Conservation (phyloP, 2,888 invertebrate species). For the Megalurothrips usitatus region DNA sequence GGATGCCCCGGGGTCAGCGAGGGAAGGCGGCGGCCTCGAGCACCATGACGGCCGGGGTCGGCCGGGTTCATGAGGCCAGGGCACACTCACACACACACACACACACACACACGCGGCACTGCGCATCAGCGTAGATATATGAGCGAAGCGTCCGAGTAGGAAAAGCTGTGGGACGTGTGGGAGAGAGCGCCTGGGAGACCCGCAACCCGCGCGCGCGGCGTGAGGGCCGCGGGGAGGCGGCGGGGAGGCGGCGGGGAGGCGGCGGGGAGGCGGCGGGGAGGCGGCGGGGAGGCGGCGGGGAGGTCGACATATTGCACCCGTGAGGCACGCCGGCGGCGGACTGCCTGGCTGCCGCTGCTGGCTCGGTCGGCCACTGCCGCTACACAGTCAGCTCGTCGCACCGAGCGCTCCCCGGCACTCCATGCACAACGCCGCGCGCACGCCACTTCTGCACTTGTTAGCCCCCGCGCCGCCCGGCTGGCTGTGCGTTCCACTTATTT, state of each 20-base stretch:
- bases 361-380: too few relatives aligned
- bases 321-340: background rate
- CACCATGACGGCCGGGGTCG: background rate
- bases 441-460: too few relatives aligned
- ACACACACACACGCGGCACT: background rate
- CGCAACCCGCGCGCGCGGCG: background rate
- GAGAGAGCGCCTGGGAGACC: constrained; percentile 6
- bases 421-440: too few relatives aligned
- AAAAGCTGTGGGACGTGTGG: constrained; percentile 21
- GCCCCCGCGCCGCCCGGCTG: too few relatives aligned
- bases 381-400: too few relatives aligned
- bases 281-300: background rate
- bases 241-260: background rate
- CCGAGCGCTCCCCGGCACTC: too few relatives aligned
- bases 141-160: constrained; percentile 17
- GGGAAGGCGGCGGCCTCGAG: too few relatives aligned
- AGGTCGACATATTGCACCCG: constrained; percentile 3
- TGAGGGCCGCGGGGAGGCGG: background rate
- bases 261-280: background rate
- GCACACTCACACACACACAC: background rate
- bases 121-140: constrained; percentile 17
- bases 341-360: background rate
- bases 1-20: too few relatives aligned
- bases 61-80: background rate
- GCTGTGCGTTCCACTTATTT: too few relatives aligned